A percentile compares a stretch with the other conserved stretches of the same genome.
Conservation (phyloP, 2,888 invertebrate species). For the Drosophila ezoana region DNA sequence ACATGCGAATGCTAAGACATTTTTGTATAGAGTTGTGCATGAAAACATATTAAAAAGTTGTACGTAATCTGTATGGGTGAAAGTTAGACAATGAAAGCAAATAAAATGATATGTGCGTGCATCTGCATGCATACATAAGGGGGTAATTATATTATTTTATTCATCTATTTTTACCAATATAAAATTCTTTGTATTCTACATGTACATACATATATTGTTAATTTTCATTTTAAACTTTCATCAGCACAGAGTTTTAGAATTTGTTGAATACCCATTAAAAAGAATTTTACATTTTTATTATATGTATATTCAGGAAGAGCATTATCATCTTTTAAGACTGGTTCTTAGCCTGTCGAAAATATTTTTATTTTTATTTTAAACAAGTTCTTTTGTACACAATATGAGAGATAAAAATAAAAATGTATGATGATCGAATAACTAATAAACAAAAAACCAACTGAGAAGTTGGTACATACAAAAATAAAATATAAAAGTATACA, state of each 20-base stretch:
- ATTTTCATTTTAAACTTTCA: not conserved
- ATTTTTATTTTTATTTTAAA: conserved; percentile 16
- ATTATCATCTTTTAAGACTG: conserved; percentile 17
- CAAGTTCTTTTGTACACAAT: conserved; percentile 24
- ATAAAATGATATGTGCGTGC: not conserved
- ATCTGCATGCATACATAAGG: conserved; percentile 3
- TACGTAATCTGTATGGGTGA: conserved; percentile 16
- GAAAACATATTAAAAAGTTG: conserved; percentile 5
- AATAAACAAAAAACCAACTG: not conserved
- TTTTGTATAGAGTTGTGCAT: not conserved
- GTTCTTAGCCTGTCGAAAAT: conserved; percentile 16
- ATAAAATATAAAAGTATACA: no score
- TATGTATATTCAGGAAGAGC: not conserved
- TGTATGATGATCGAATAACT: not conserved
- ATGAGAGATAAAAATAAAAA: conserved; percentile 1
- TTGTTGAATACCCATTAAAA: not conserved
- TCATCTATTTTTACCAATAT: not conserved
- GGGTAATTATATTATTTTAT: conserved; percentile 5
- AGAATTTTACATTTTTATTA: not conserved
- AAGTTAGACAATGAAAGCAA: conserved; percentile 28
- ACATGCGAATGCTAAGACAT: conserved; percentile 3
- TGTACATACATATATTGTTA: not conserved
- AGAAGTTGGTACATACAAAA: no score
- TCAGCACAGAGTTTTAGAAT: not conserved
- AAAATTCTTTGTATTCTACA: not conserved